phyloP scores from a whole-genome alignment of 2,797 vertebrate genomes.

The Oophaga sylvatica region DNA sequence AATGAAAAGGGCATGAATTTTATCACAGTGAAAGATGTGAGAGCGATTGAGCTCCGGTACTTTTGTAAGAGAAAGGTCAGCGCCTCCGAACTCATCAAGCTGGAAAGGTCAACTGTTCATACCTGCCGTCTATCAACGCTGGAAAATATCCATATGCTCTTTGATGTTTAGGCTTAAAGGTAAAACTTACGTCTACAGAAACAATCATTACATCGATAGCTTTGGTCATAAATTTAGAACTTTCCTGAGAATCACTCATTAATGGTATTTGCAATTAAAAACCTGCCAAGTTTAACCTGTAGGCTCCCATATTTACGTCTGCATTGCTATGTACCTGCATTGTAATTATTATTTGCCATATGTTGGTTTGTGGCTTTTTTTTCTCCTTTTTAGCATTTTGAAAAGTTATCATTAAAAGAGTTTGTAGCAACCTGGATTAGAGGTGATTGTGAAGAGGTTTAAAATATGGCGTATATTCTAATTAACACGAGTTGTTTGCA shows the following conservation, averaged over 20 bases:
- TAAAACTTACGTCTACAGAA: conserved; percentile 21
- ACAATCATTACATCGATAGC: conserved; percentile 9
- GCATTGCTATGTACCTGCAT: neutral
- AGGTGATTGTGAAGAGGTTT: neutral
- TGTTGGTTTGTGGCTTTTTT: neutral
- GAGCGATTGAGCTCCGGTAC: conserved; percentile 46
- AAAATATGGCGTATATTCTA: neutral
- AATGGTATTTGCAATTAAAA: neutral
- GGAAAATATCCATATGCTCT: conserved; percentile 35
- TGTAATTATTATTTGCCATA: conserved; percentile 5
- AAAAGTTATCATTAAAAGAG: neutral
- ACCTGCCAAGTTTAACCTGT: neutral
- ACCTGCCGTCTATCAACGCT: conserved; percentile 37
- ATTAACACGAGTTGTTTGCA: neutral
- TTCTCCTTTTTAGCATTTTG: neutral
- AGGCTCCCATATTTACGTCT: neutral
- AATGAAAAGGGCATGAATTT: conserved; percentile 58
- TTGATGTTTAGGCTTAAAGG: conserved; percentile 48
- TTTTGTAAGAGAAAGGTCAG: conserved; percentile 58
- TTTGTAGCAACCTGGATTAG: neutral
- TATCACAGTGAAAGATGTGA: conserved; percentile 51
- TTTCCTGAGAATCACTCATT: neutral
- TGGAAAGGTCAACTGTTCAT: conserved; percentile 55
- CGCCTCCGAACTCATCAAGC: conserved; percentile 54
- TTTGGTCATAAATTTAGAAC: conserved; percentile 6